phyloP scores from a whole-genome alignment of 2,113 vertebrate species.

The Sturnus vulgaris region DNA sequence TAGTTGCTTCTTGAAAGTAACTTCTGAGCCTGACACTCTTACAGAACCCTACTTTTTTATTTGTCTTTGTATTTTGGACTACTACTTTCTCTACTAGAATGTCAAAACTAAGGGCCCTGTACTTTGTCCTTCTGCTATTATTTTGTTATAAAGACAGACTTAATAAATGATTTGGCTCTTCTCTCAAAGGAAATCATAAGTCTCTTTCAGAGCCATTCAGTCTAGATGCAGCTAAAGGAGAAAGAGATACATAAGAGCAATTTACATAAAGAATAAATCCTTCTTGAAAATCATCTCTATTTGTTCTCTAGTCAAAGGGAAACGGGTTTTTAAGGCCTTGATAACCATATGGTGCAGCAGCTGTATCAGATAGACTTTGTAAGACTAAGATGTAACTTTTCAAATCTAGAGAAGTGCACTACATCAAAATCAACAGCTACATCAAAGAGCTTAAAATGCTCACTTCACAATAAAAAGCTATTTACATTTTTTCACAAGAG shows the following conservation, averaged over 20 bases:
- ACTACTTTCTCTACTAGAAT: not conserved
- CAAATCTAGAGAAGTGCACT: slow-evolving; percentile 7
- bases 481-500: slow-evolving; percentile 20
- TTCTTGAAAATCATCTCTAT: slow-evolving; percentile 62
- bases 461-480: slow-evolving; percentile 25
- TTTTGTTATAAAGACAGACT: not conserved
- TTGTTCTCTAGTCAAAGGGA: slow-evolving; percentile 58
- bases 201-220: slow-evolving; percentile 17
- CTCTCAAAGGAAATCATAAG: slow-evolving; percentile 14
- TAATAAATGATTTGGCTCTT: slow-evolving; percentile 29
- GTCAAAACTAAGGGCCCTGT: not conserved
- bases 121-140: not conserved
- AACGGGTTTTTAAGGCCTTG: not conserved
- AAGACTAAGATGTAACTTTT: slow-evolving; percentile 42
- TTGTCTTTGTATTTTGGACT: not conserved
- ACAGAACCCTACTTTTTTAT: not conserved
- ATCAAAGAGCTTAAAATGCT: slow-evolving; percentile 33
- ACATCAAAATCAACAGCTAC: slow-evolving; percentile 42
- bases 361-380: slow-evolving; percentile 52
- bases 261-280: slow-evolving; percentile 59
- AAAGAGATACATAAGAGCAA: slow-evolving; percentile 46
- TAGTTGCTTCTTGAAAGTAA: not conserved
- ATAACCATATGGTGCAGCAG: slow-evolving; percentile 48
- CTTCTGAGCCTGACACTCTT: not conserved
- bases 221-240: slow-evolving; percentile 25